phyloP scores from a whole-genome alignment of 2,888 invertebrate species.

The Metellina segmentata region DNA sequence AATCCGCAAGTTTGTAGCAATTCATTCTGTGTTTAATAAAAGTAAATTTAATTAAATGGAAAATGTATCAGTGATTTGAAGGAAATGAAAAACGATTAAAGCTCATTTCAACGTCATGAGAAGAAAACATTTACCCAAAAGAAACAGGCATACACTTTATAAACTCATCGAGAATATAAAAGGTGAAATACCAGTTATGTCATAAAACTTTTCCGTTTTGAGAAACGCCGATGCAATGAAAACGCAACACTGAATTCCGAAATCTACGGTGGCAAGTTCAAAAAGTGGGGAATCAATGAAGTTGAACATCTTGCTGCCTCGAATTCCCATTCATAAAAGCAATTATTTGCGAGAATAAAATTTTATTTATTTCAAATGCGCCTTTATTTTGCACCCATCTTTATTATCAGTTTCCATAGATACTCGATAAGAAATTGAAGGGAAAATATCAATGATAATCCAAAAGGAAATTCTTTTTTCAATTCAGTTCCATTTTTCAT shows the following conservation, averaged over 20 bases:
- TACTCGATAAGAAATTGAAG: no score
- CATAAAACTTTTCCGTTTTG: constrained; percentile 82
- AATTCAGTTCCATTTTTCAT: no score
- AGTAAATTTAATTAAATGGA: constrained; percentile 12
- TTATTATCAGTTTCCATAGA: no score
- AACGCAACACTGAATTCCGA: constrained; percentile 81
- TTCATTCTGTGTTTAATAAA: not conserved
- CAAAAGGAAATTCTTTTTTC: no score
- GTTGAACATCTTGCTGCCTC: constrained; percentile 50
- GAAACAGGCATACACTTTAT: not conserved
- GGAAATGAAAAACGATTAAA: not conserved
- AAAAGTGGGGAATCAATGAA: constrained; percentile 32
- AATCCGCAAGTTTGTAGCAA: no score
- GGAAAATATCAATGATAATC: no score
- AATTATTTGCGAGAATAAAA: no score
- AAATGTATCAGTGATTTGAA: not conserved
- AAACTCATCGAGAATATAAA: not conserved
- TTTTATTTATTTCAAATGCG: no score
- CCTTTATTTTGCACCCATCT: no score
- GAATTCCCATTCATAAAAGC: constrained; percentile 20
- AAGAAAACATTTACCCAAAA: not conserved
- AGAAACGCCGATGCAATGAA: constrained; percentile 80
- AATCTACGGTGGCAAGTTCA: constrained; percentile 79
- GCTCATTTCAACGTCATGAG: not conserved
- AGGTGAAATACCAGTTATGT: constrained; percentile 80